These are phyloP conservation scores for Ditylenchus weischeri DNA, from an alignment of 2,888 invertebrate genomes.

Conservation along the genomic window DNA sequence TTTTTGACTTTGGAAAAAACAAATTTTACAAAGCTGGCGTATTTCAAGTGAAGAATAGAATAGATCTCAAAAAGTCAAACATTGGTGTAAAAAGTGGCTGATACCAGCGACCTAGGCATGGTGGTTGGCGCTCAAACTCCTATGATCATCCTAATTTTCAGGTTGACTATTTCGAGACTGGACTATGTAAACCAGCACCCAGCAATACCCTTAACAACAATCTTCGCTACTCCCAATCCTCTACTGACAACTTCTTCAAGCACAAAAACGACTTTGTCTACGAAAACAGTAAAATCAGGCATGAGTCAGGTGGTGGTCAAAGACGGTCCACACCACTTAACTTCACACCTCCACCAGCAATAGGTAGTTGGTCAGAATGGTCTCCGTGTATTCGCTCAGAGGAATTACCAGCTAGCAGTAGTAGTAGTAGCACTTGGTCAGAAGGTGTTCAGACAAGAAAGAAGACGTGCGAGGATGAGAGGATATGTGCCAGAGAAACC, in stretches of 20 bases:
- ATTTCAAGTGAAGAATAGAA: no score
- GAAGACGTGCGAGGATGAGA: constrained; percentile 32
- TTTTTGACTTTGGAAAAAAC: no score
- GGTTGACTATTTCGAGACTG: constrained; percentile 9
- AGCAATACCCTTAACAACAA: background rate
- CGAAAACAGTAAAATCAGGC: background rate
- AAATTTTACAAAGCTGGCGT: no score
- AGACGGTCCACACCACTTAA: background rate
- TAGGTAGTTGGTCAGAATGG: constrained; percentile 35
- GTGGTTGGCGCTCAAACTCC: background rate
- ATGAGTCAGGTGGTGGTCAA: background rate
- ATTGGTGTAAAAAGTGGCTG: no score
- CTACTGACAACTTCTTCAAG: background rate
- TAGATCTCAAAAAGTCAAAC: no score
- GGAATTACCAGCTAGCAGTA: background rate
- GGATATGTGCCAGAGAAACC: constrained; percentile 35
- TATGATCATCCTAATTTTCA: background rate
- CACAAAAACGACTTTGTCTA: constrained; percentile 24
- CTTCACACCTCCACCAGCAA: background rate
- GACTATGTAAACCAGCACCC: background rate
- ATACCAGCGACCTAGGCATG: no score
- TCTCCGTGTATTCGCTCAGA: constrained; percentile 20
- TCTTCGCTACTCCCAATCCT: background rate
- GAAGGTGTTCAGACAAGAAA: constrained; percentile 17
- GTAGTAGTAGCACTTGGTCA: background rate